Evolutionary conservation across 2,888 invertebrate genomes (phyloP).

Genomic region (Malacosoma neustria): DNA sequence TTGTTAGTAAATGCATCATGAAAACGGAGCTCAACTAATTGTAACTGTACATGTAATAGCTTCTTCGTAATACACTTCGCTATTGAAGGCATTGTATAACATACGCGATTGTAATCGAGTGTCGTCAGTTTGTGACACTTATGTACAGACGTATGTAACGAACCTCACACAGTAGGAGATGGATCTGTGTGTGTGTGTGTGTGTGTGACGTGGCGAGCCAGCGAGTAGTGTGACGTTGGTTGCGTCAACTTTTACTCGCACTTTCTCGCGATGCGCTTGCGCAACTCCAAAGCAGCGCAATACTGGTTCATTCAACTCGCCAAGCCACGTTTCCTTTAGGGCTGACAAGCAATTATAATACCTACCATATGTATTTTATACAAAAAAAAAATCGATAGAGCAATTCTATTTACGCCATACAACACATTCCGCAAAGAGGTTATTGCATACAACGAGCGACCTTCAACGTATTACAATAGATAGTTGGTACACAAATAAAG

Average conservation of each 20-base stretch:
- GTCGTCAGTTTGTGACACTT: constrained; percentile 48
- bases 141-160: constrained; percentile 14
- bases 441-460: background rate
- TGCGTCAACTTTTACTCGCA: constrained; percentile 75
- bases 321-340: constrained; percentile 44
- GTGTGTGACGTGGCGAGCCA: constrained; percentile 33
- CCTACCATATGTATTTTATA: constrained; percentile 1
- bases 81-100: constrained; percentile 51
- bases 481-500: background rate
- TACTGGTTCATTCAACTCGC: constrained; percentile 54
- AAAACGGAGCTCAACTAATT: background rate
- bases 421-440: background rate
- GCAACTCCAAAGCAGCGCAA: constrained; percentile 54
- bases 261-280: constrained; percentile 68
- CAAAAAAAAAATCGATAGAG: background rate
- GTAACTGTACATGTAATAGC: constrained; percentile 10
- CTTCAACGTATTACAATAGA: background rate
- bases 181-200: constrained; percentile 14
- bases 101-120: constrained; percentile 49
- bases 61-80: constrained; percentile 12
- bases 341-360: constrained; percentile 4
- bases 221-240: constrained; percentile 53
- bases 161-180: background rate
- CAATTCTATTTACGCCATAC: background rate
- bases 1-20: background rate